Conservation (phyloP, 2,797 vertebrate genomes). For the Nannoperca australis region DNA sequence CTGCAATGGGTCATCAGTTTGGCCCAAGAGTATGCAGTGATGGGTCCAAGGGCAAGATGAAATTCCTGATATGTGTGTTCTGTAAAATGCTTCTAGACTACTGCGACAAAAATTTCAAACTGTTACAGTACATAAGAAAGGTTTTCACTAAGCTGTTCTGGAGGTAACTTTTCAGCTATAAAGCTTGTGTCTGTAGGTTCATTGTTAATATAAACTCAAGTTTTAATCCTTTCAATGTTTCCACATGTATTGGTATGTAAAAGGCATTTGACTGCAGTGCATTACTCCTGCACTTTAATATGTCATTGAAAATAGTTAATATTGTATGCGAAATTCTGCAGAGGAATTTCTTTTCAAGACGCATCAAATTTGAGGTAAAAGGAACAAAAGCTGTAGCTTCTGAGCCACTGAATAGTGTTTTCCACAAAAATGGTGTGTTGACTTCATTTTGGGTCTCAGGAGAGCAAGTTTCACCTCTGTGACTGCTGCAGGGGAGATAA, state of each 20-base stretch:
- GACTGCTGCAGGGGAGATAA: slow-evolving; percentile 34
- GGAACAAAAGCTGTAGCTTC: slow-evolving; percentile 24
- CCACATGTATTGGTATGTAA: background rate
- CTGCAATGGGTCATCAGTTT: background rate
- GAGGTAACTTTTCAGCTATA: background rate
- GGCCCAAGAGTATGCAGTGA: background rate
- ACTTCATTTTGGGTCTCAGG: slow-evolving; percentile 35
- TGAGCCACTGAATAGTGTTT: slow-evolving; percentile 22
- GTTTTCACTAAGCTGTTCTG: background rate
- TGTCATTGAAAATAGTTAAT: background rate
- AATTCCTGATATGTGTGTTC: background rate
- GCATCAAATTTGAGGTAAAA: slow-evolving; percentile 1
- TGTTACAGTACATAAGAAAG: background rate
- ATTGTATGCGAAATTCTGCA: background rate
- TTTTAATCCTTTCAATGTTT: background rate
- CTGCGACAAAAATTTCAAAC: background rate
- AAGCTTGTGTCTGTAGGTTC: background rate
- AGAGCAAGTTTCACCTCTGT: slow-evolving; percentile 35
- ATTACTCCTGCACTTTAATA: background rate
- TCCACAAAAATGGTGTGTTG: slow-evolving; percentile 34
- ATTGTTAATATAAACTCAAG: background rate
- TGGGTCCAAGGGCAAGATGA: background rate
- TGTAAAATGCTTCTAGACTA: background rate
- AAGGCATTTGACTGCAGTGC: background rate
- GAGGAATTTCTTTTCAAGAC: slow-evolving; percentile 17